phyloP scores from a whole-genome alignment of 2,797 vertebrate genomes.

The Astyanax mexicanus region DNA sequence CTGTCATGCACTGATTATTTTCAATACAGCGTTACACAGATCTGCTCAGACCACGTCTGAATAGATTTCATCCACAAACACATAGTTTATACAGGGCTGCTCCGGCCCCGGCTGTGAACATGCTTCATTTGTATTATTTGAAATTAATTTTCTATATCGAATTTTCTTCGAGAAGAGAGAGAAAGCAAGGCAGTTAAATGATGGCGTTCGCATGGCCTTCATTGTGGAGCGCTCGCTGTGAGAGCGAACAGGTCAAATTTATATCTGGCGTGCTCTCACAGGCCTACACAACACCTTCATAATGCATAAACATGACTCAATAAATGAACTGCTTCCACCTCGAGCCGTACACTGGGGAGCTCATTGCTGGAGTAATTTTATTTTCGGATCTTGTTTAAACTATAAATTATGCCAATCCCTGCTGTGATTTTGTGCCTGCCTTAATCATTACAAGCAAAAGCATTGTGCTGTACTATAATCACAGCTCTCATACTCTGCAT shows the following conservation, averaged over 20 bases:
- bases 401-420: constrained; percentile 1
- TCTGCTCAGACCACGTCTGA: not conserved
- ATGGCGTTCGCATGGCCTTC: constrained; percentile 8
- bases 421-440: constrained; percentile 12
- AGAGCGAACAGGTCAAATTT: constrained; percentile 6
- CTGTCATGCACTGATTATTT: constrained; percentile 10
- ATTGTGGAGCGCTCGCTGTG: constrained; percentile 4
- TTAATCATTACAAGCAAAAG: constrained; percentile 4
- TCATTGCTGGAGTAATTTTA: constrained; percentile 15
- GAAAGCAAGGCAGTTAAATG: constrained; percentile 13
- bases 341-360: constrained; percentile 1
- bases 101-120: not conserved
- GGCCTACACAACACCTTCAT: constrained; percentile 32
- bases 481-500: not conserved
- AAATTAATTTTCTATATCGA: not conserved
- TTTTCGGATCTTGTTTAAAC: constrained; percentile 10
- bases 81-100: not conserved
- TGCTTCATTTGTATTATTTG: not conserved
- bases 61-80: not conserved
- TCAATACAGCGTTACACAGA: not conserved
- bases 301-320: constrained; percentile 28
- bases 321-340: constrained; percentile 44
- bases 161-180: constrained; percentile 7
- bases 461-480: not conserved
- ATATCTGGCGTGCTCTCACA: constrained; percentile 5